phyloP scores from a whole-genome alignment of 2,797 vertebrate species.

The Lagorchestes hirsutus region DNA sequence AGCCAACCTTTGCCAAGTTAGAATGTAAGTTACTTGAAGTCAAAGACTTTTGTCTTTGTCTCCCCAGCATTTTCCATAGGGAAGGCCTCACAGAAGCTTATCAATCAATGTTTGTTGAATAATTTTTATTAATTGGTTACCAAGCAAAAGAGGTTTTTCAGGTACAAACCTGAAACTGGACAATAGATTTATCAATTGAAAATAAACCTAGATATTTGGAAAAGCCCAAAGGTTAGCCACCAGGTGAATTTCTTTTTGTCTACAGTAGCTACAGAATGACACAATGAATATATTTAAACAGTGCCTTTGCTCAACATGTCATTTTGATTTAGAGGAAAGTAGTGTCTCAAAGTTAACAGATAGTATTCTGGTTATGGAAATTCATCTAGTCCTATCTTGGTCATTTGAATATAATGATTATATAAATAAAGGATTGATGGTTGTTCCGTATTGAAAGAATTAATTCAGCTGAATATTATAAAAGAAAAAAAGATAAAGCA shows the following conservation, averaged over 20 bases:
- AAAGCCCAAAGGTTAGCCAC: neutral
- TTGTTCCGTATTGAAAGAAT: constrained; percentile 38
- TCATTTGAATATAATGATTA: constrained; percentile 14
- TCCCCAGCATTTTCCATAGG: neutral
- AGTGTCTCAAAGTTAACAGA: constrained; percentile 10
- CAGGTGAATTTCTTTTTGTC: neutral
- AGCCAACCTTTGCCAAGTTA: neutral
- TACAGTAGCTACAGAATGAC: neutral
- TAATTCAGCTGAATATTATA: constrained; percentile 31
- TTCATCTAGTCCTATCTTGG: constrained; percentile 27
- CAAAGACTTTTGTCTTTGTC: neutral
- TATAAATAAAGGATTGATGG: constrained; percentile 33
- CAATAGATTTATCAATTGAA: neutral
- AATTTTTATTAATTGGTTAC: neutral
- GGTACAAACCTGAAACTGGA: neutral
- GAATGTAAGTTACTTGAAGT: neutral
- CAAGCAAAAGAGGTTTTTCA: neutral
- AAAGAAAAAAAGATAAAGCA: neutral
- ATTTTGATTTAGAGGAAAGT: constrained; percentile 40
- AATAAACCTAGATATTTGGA: neutral
- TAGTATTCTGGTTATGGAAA: neutral
- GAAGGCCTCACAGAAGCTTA: neutral
- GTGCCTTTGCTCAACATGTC: neutral
- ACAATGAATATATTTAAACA: neutral
- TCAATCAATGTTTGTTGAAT: neutral